Base-by-base conservation (phyloP, 2,797 vertebrate species). In the Halcyon leucocephala region DNA sequence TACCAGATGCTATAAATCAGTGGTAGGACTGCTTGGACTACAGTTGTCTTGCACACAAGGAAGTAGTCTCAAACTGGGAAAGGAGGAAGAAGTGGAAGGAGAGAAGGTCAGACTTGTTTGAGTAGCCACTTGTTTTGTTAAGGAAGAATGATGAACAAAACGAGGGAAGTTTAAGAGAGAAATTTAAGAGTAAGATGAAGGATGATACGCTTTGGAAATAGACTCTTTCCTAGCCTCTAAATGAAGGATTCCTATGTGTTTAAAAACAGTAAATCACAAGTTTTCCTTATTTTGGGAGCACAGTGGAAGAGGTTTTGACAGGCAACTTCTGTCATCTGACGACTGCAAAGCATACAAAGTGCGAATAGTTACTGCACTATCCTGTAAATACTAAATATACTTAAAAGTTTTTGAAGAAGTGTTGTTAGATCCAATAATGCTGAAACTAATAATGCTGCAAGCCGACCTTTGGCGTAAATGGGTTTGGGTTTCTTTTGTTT, bases 141-240 rank as follows among this genome's bases (percentile, higher is more conserved):
- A 25, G 26, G 14, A 60, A 33, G 14, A 77, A 6, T 28, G 4
- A 10, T 39, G 35, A 88, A 58, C 35, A 52, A 62, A 81, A 42
- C 8, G 17, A 12, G 16, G 4, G 10, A 9, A 1, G 0, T 44
- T 90, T 4, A 51, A 15, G 48, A 64, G 14, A 29, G 49, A 2
- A 16, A 82, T 55, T 39, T 84, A 8, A 21, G 35, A 62, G 13
- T 33, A 20, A 25, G 7, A 8, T 57, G 29, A 82, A 60, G 29
- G 64, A 5, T 62, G 2, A 2, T 31, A 9, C 29, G 57, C 25
- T 37, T 74, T 46, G 24, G 16, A 35, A 89, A 33, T 19, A 1
- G 14, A 7, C 5, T 58, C 1, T 54, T 60, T 79, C 31, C 16
- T 72, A 39, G 9, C 21, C 7, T 72, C 14, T 29, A 62, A 39